phyloP scores from a whole-genome alignment of 2,888 invertebrate genomes.

The Alsophila aescularia region DNA sequence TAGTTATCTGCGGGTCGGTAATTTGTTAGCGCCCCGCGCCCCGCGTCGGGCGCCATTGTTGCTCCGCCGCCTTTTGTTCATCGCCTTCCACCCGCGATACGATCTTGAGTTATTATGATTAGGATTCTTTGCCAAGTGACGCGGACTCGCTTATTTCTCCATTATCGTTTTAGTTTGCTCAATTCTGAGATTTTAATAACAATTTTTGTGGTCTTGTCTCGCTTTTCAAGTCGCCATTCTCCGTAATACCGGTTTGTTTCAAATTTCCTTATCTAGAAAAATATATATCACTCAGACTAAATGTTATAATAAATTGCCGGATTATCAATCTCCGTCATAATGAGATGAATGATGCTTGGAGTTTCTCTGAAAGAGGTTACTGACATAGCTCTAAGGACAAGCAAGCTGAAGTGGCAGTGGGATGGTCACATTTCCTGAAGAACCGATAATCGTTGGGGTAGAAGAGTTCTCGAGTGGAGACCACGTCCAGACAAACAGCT shows the following conservation, averaged over 20 bases:
- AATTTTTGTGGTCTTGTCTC: slow-evolving; percentile 5
- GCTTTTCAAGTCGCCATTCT: background rate
- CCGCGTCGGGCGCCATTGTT: slow-evolving; percentile 80
- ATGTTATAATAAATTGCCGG: slow-evolving; percentile 2
- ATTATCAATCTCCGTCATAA: slow-evolving; percentile 15
- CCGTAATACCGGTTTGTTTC: slow-evolving; percentile 1
- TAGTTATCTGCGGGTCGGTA: slow-evolving; percentile 82
- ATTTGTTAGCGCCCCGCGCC: slow-evolving; percentile 80
- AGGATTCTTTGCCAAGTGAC: slow-evolving; percentile 82
- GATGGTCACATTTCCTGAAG: too few species aligned
- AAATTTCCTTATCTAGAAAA: background rate
- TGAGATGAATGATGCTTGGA: too few species aligned
- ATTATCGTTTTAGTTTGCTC: slow-evolving; percentile 73
- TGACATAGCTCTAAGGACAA: too few species aligned
- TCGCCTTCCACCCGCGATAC: slow-evolving; percentile 77
- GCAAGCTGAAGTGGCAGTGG: too few species aligned
- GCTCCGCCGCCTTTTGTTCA: slow-evolving; percentile 80
- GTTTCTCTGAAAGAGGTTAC: too few species aligned
- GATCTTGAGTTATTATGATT: slow-evolving; percentile 84
- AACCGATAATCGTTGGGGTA: too few species aligned
- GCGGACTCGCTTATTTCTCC: slow-evolving; percentile 77
- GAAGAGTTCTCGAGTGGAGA: too few species aligned
- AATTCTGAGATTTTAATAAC: slow-evolving; percentile 44
- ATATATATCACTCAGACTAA: background rate
- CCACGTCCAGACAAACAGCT: too few species aligned